A percentile compares a stretch with the other conserved stretches of the same genome.
Evolutionary conservation across 2,888 invertebrate species (phyloP).

Genomic region (Chrysodeixis includens): DNA sequence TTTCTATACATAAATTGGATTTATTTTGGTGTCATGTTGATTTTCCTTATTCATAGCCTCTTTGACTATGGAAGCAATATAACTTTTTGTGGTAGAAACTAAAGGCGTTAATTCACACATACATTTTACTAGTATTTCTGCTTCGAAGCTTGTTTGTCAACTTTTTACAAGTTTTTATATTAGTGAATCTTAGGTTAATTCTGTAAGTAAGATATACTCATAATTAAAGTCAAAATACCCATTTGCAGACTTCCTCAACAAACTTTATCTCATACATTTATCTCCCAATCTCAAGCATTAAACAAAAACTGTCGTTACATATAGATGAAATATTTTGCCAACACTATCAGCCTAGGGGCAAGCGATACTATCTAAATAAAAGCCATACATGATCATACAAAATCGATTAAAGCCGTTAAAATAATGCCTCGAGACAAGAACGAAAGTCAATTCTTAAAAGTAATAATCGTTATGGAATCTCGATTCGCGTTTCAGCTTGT

Average conservation of each 20-base stretch:
- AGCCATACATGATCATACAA: conserved; percentile 54
- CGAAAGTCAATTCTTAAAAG: conserved; percentile 58
- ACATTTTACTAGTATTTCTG: no score
- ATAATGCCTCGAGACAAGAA: conserved; percentile 54
- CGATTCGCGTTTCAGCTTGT: conserved; percentile 41
- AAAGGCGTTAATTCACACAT: no score
- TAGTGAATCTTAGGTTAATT: no score
- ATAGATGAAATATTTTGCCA: conserved; percentile 32
- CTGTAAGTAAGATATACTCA: no score
- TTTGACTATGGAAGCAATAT: no score
- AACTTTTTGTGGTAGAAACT: no score
- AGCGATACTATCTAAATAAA: conserved; percentile 57
- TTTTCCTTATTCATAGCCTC: no score
- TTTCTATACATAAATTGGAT: no score
- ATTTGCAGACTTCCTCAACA: conserved; percentile 26
- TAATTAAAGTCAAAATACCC: not conserved
- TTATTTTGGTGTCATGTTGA: no score
- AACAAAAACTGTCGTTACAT: conserved; percentile 45
- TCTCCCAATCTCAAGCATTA: conserved; percentile 26
- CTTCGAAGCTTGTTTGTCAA: no score
- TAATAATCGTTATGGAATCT: conserved; percentile 60
- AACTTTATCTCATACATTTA: conserved; percentile 20
- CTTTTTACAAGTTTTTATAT: no score
- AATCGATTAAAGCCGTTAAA: conserved; percentile 57
- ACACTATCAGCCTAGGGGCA: conserved; percentile 38